Conservation (phyloP, 1,140 invertebrate species). For the Atopsyche davidsoni region DNA sequence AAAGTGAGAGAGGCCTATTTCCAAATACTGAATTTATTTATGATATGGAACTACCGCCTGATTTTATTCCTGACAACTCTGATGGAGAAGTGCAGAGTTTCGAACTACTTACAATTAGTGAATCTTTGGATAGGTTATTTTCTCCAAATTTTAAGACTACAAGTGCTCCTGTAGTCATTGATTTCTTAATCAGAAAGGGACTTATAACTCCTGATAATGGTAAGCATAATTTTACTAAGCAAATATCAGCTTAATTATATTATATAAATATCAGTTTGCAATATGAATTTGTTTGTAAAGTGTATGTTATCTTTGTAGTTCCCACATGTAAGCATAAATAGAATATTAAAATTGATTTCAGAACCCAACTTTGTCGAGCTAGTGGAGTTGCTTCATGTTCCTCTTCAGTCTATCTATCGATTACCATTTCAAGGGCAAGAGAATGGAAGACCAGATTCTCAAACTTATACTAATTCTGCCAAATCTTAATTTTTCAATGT, state of each 20-base stretch:
- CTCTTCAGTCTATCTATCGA: constrained; percentile 57
- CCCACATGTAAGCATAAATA: no score
- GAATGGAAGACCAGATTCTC: constrained; percentile 25
- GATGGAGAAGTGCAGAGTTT: constrained; percentile 92
- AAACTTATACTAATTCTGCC: constrained; percentile 16
- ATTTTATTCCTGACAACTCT: constrained; percentile 83
- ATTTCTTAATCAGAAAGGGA: constrained; percentile 88
- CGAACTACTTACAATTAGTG: constrained; percentile 72
- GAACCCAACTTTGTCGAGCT: constrained; percentile 78
- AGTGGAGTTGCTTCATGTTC: constrained; percentile 80
- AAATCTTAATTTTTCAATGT: constrained; percentile 22
- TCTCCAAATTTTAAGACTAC: constrained; percentile 87
- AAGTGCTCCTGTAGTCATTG: constrained; percentile 80
- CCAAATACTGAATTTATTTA: constrained; percentile 94
- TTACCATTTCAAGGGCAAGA: constrained; percentile 27
- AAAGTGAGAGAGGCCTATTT: constrained; percentile 86
- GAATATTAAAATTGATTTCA: constrained; percentile 43
- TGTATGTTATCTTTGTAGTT: no score
- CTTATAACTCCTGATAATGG: constrained; percentile 83
- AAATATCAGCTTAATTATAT: no score
- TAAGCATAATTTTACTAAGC: constrained; percentile 52
- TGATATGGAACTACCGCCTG: constrained; percentile 82
- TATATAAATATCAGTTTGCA: no score
- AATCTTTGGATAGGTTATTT: constrained; percentile 73
- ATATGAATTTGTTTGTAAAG: no score